Evolutionary conservation across 1,140 invertebrate species (phyloP), one percentile per base, ranked within the genome.

Genomic region (Drosophila triauraria): DNA sequence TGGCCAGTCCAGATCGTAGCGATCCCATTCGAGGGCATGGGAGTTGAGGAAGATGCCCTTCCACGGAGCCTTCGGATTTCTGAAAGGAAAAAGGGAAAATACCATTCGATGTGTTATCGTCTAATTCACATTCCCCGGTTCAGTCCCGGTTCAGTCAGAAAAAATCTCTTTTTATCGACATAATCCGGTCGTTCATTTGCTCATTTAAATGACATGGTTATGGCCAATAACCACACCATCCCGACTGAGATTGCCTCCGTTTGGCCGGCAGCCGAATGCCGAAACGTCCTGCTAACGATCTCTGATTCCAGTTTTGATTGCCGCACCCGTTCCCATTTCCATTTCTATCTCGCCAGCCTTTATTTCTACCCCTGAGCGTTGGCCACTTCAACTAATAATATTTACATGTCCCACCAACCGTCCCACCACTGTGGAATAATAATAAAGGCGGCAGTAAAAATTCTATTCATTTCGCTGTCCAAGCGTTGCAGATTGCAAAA

Each of bases 1-100:
- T 0, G 96, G 96, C 97, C 97, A 98, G 46, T 96, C 95, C 9
- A 95, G 91, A 53, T 96, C 95, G 78, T 95, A 96, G 74, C 95
- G 94, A 62, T 93, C 93, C 95, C 95, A 96, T 54, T 95, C 94
- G 64, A 94, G 94, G 48, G 93, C 93, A 75, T 94, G 94, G 4
- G 94, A 93, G 10, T 94, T 95, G 42, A 94, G 92, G 93, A 94
- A 95, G 63, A 91, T 93, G 35, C 93, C 93, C 62, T 93, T 95
- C 93, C 93, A 95, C 50, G 94, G 95, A 23, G 94, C 94, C 78
- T 97, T 97, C 0, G 97, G 96, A 91, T 96, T 96, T 43, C 96
- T 97, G 90, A 23, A 93, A 2, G 0, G 7, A 6, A 93, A 13
- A 68, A 20, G 46, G 40, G 40, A 61, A 59, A 32, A 54, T 42